Evolutionary conservation across 2,797 vertebrate species (phyloP).

Genomic region (Poecilia picta): DNA sequence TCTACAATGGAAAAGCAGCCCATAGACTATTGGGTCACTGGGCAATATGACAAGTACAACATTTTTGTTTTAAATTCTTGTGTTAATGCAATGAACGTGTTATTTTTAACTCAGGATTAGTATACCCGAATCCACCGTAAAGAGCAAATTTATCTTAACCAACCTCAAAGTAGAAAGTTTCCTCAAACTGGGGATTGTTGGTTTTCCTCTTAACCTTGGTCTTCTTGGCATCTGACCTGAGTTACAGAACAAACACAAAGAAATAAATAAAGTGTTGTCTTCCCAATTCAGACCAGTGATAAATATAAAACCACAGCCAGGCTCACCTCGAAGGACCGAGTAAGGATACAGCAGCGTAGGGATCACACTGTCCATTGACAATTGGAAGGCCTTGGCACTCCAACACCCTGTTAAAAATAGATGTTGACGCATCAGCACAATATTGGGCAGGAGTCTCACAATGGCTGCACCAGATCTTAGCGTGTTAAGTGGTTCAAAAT

Average conservation of each 20-base stretch:
- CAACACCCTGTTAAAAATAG: conserved; percentile 83
- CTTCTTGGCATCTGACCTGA: conserved; percentile 96
- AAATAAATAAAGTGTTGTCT: not conserved
- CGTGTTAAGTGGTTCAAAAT: not conserved
- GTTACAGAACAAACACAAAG: conserved; percentile 9
- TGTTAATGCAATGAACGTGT: no score
- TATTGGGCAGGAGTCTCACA: not conserved
- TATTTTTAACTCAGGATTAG: not conserved
- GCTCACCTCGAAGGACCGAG: conserved; percentile 91
- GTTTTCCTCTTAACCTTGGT: conserved; percentile 98
- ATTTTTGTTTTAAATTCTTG: no score
- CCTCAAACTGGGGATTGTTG: conserved; percentile 98
- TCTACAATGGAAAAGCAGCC: not conserved
- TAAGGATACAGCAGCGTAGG: conserved; percentile 93
- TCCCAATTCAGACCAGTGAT: not conserved
- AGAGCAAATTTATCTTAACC: not conserved
- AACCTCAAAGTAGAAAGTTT: conserved; percentile 99
- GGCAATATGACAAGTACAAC: no score
- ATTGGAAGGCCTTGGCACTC: conserved; percentile 98
- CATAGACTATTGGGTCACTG: no score
- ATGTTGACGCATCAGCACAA: conserved; percentile 26
- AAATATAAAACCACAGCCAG: not conserved
- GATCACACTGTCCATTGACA: conserved; percentile 98
- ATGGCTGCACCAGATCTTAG: not conserved
- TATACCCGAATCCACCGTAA: not conserved